Evolutionary conservation across 2,797 vertebrate genomes (phyloP).

Genomic region (Avahi laniger): DNA sequence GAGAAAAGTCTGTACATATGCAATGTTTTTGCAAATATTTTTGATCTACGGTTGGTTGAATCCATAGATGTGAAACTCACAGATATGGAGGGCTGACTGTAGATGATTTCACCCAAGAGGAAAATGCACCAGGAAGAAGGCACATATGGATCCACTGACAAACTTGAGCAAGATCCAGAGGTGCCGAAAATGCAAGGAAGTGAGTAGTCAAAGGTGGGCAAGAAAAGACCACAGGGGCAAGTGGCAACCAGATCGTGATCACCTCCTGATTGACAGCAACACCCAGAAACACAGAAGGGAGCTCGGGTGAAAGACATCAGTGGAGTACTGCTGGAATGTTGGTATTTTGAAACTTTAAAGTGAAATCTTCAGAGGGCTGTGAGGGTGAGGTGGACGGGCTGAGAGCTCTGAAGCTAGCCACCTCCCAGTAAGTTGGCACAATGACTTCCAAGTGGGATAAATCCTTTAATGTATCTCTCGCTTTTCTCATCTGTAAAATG

Average conservation of each 20-base stretch:
- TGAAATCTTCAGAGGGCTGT: neutral
- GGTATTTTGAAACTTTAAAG: neutral
- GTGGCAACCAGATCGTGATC: neutral
- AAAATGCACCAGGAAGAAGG: neutral
- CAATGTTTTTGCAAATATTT: neutral
- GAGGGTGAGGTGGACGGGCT: neutral
- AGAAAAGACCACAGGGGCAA: neutral
- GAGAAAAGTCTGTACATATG: neutral
- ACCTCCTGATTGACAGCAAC: neutral
- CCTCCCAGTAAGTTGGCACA: neutral
- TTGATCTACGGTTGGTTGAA: neutral
- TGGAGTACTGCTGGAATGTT: too few species aligned
- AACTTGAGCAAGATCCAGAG: neutral
- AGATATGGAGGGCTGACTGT: neutral
- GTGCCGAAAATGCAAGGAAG: neutral
- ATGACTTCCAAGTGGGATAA: neutral
- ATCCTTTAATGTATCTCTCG: neutral
- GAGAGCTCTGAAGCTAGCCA: neutral
- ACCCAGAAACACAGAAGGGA: neutral
- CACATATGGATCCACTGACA: neutral
- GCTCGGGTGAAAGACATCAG: neutral
- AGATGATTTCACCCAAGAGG: neutral
- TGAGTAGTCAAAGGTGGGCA: neutral
- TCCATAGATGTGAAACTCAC: neutral
- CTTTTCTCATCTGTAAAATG: neutral